phyloP scores from a whole-genome alignment of 2,113 vertebrate species.

The Oostethus manadensis region DNA sequence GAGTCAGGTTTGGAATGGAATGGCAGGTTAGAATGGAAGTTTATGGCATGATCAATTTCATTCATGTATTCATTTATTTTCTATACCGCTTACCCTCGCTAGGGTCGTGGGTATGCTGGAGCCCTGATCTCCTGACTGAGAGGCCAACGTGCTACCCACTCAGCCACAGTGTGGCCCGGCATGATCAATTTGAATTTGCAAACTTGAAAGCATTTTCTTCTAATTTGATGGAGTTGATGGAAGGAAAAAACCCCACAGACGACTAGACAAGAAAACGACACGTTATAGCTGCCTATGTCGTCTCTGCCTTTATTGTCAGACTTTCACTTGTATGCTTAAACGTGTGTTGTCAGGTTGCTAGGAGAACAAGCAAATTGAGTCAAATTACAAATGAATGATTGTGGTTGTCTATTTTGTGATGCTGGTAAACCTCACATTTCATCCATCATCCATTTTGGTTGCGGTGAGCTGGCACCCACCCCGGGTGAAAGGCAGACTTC shows the following conservation, averaged over 20 bases:
- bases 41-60: slow-evolving; percentile 47
- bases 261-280: slow-evolving; percentile 10
- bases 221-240: slow-evolving; percentile 31
- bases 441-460: background rate
- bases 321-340: background rate
- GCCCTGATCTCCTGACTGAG: too few relatives aligned
- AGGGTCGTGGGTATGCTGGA: too few relatives aligned
- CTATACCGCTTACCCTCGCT: too few relatives aligned
- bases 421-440: background rate
- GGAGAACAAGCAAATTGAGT: background rate
- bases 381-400: background rate
- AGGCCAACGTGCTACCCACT: too few relatives aligned
- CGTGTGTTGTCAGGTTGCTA: background rate
- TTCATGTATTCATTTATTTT: too few relatives aligned
- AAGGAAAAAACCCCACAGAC: slow-evolving; percentile 24
- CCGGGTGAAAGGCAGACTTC: too few relatives aligned
- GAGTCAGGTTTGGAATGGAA: slow-evolving; percentile 34
- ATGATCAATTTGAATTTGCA: slow-evolving; percentile 37
- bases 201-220: slow-evolving; percentile 23
- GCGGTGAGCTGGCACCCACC: too few relatives aligned
- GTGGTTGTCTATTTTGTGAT: background rate
- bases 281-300: background rate
- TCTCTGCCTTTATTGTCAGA: background rate
- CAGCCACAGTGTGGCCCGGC: too few relatives aligned
- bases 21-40: slow-evolving; percentile 38